Conservation (phyloP, 2,888 invertebrate genomes). For the Gandaritis pyraliata region DNA sequence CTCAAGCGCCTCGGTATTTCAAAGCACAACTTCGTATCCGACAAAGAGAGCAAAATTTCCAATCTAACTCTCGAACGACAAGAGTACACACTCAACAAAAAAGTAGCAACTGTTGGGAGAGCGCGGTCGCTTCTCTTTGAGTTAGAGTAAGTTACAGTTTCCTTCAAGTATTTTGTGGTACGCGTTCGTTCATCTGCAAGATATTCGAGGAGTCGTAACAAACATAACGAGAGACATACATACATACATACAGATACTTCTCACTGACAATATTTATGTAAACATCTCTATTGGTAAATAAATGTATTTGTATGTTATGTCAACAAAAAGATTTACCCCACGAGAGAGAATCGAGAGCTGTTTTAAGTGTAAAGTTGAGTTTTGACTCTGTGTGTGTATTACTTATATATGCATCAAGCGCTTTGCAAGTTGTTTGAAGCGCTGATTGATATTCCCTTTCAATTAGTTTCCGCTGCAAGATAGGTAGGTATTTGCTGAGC, state of each 20-base stretch:
- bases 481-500: neutral
- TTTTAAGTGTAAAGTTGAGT: too few species aligned
- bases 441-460: conserved; percentile 3
- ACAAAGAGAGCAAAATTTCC: conserved; percentile 4
- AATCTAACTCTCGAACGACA: neutral
- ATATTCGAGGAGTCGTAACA: too few species aligned
- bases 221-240: too few species aligned
- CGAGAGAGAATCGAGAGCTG: too few species aligned
- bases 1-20: neutral
- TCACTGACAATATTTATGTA: too few species aligned
- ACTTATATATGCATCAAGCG: neutral
- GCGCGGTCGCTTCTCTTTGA: neutral
- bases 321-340: too few species aligned
- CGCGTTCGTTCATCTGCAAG: too few species aligned
- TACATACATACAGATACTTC: too few species aligned
- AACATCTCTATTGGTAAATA: too few species aligned
- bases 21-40: neutral
- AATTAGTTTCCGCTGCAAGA: neutral
- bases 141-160: neutral
- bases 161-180: too few species aligned
- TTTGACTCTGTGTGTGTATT: too few species aligned
- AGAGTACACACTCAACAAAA: neutral
- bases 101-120: neutral
- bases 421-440: neutral
- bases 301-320: too few species aligned